Base-by-base conservation (phyloP, 2,888 invertebrate genomes). In the Branchinecta sandiegonensis region DNA sequence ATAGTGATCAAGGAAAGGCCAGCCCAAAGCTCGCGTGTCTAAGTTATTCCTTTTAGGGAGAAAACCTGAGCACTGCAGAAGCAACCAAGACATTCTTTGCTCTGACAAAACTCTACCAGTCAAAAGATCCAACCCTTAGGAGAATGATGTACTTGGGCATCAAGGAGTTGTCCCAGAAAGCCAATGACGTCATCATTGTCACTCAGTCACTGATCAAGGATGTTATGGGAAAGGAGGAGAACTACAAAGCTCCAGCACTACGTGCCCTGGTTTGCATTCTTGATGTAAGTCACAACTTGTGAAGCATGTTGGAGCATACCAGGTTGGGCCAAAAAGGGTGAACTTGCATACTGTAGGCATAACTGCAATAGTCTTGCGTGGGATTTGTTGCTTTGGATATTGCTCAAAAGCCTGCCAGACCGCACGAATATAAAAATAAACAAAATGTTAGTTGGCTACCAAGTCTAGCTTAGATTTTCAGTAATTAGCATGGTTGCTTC, bases 71-170 rank as follows among this genome's bases (percentile, higher is more conserved):
- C 11, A 87, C 90, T 0, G 90, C 90, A 65, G 99, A 99, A 79
- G 99, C 99, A 0, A 99, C 99, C 1, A 97, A 97, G 76, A 90
- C 91, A 9, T 99, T 99, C 79, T 99, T 99, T 81, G 97, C 99
- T 2, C 96, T 97, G 84, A 99, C 99, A 0, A 99, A 99, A 79
- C 81, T 99, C 65, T 99, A 99, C 78, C 99, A 99, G 79, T 94
- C 93, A 0, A 90, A 91, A 75, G 99, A 99, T 83, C 90, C 90
- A 0, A 90, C 94, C 73, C 80, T 99, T 46, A 84, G 99, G 56
- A 83, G 99, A 9, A 86, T 99, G 85, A 94, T 99, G 7, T 99
- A 99, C 76, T 80, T 99, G 69, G 95, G 94, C 50, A 92, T 93
- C 68, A 93, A 99, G 77, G 97, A 99, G 76, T 80, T 99, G 74